Base-by-base conservation (phyloP, 2,113 vertebrate genomes). In the Thunnus maccoyii region DNA sequence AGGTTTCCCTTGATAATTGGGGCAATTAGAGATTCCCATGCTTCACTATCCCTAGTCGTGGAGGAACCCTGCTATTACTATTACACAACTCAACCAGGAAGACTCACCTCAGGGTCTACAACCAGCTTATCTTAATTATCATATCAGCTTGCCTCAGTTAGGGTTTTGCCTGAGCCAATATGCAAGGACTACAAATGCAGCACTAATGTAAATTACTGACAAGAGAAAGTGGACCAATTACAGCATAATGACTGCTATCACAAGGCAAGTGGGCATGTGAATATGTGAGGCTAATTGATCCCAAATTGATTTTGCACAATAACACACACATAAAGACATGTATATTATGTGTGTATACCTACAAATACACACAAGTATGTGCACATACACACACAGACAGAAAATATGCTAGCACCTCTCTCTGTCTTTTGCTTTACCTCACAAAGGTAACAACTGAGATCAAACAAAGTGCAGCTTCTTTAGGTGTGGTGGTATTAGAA, bases 1-100 rank as follows among this genome's bases (percentile, higher is more conserved):
- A 82, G 85, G 71, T 91, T 92, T 91, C 88, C 86, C 88, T 86
- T 77, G 86, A 92, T 93, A 93, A 93, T 91, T 90, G 85, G 66
- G 46, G 76, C 88, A 93, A 92, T 93, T 93, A 92, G 89, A 91
- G 88, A 86, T 93, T 91, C 76, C 77, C 74, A 76, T 77, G 71
- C 75, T 92, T 67, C 83, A 73, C 84, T 90, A 78, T 87, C 76
- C 61, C 70, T 78, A 60, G 76, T 57, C 69, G 66, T 85, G 79
- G 69, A 91, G 60, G 68, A 93, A 91, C 72, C 81, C 89, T 88
- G 80, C 85, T 87, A 90, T 89, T 89, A 90, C 75, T 69, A 82
- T 89, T 87, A 87, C 84, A 82, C 86, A 89, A 86, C 57, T 62
- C 61, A 16, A 54, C 57, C 55, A 85, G 67, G 83, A 87, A 83